These are phyloP conservation scores for Tetramorium alpestre DNA, from an alignment of 1,140 invertebrate genomes.

Conservation along the genomic window DNA sequence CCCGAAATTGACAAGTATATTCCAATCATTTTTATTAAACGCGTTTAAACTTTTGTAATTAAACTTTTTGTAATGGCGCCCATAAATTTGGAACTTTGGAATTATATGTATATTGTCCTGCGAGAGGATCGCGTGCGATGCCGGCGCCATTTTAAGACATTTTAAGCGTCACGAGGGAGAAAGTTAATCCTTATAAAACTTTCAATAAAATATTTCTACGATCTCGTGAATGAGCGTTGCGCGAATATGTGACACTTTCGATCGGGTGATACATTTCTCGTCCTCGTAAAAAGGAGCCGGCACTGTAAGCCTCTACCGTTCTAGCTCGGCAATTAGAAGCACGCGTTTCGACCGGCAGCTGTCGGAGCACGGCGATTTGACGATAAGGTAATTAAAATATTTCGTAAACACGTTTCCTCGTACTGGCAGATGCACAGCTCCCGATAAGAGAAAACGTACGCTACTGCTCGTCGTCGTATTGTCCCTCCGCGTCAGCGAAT, in stretches of 20 bases:
- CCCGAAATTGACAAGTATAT: not conserved
- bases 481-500: not conserved
- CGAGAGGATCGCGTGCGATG: not conserved
- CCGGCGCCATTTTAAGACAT: slow-evolving; percentile 7
- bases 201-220: not conserved
- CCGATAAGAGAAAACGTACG: slow-evolving; percentile 73
- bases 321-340: slow-evolving; percentile 82
- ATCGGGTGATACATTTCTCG: not conserved
- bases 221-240: not conserved
- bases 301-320: not conserved
- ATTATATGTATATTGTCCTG: not conserved
- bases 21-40: not conserved
- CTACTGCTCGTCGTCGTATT: not conserved
- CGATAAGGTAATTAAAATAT: slow-evolving; percentile 86
- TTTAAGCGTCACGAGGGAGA: too few relatives aligned
- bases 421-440: slow-evolving; percentile 77
- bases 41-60: too few relatives aligned
- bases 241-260: slow-evolving; percentile 19
- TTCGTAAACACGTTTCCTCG: slow-evolving; percentile 80
- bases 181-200: not conserved
- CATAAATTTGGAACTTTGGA: too few relatives aligned
- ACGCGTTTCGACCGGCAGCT: slow-evolving; percentile 82
- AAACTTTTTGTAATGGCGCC: too few relatives aligned
- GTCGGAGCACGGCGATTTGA: slow-evolving; percentile 76
- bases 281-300: not conserved